Base-by-base conservation (phyloP, 2,113 vertebrate genomes). In the Cercopithecus mona region DNA sequence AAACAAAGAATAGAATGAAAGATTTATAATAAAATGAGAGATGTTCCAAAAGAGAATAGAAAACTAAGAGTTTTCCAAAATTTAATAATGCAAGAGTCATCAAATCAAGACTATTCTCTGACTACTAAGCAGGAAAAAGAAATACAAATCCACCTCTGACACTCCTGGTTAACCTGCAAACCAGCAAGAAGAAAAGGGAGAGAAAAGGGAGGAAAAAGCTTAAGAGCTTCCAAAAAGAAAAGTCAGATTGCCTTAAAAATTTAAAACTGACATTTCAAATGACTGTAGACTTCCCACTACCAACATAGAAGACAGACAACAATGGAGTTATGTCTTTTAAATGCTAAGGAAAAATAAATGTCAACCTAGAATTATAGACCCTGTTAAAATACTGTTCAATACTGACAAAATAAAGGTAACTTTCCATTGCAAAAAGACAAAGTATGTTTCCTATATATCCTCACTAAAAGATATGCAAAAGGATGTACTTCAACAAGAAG, bases 361-460 rank as follows among this genome's bases (percentile, higher is more conserved):
- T 87, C 25, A 88, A 6, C 8, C 7, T 89, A 55, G 20, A 94
- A 94, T 72, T 55, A 48, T 10, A 93, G 57, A 75, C 45, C 43
- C 38, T 88, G 5, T 25, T 93, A 91, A 91, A 79, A 79, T 48
- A 73, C 25, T 35, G 2, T 43, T 91, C 43, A 68, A 35, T 32
- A 78, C 10, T 40, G n/a, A 75, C 52, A 79, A 95, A 93, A 93
- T 38, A 70, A 43, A 64, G 10, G 32, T 30, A 91, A 64, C 23
- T 97, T 91, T 57, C 22, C 38, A 45, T 78, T 48, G 82, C 35
- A 66, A 75, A 96, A 94, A 79, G 57, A 43, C 4, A 88, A 81
- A 79, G 20, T 38, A 5, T 59, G 16, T 73, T 40, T 14, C 22
- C 35, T n/a, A n/a, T 20, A 57, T 82, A 64, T 38, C 85, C 23